A percentile compares a stretch with the other conserved stretches of the same genome.
Evolutionary conservation across 2,797 vertebrate species (phyloP).

Genomic region (Rhabdomys pumilio): DNA sequence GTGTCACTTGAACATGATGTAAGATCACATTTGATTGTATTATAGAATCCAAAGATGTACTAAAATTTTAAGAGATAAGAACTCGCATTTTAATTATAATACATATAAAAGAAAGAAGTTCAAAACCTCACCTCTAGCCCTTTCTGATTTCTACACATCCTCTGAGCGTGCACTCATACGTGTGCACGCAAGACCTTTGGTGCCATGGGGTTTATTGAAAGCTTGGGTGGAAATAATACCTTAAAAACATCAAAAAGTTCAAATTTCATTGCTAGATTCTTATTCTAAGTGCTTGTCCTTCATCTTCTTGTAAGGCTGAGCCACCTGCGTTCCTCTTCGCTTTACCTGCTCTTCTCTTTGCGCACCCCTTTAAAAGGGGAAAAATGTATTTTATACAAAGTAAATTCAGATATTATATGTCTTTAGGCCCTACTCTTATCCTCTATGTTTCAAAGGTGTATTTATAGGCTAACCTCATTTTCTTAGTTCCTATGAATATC

Average conservation of each 20-base stretch:
- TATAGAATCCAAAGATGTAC: not conserved
- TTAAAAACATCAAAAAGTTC: not conserved
- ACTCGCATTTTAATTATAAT: constrained; percentile 40
- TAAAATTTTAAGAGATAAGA: constrained; percentile 58
- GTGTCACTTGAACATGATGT: constrained; percentile 45
- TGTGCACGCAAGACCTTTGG: not conserved
- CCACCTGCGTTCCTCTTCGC: not conserved
- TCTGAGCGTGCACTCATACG: not conserved
- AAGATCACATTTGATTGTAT: not conserved
- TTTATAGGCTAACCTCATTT: not conserved
- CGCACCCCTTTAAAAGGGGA: not conserved
- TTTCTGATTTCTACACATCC: not conserved
- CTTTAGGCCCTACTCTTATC: not conserved
- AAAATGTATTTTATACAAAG: not conserved
- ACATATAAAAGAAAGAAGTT: constrained; percentile 30
- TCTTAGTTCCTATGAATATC: constrained; percentile 9
- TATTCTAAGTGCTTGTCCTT: not conserved
- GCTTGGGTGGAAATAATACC: not conserved
- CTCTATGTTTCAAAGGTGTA: not conserved
- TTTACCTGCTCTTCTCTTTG: not conserved
- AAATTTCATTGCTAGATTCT: not conserved
- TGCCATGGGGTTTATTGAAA: not conserved
- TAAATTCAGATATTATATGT: not conserved
- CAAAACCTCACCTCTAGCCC: not conserved
- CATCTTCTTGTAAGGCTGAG: not conserved